Base-by-base conservation (phyloP, 2,888 invertebrate species). In the Xylophagus ater region DNA sequence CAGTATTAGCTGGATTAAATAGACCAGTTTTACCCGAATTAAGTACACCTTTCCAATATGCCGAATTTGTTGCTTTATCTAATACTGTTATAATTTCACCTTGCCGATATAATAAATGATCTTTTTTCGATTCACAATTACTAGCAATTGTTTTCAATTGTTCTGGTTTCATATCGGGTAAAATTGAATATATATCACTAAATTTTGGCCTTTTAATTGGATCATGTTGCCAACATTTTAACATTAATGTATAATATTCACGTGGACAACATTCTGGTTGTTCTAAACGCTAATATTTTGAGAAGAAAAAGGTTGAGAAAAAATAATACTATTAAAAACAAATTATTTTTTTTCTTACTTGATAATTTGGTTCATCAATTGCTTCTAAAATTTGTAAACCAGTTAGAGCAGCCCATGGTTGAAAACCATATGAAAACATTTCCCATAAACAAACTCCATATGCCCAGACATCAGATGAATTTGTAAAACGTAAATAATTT, bases 391-490 rank as follows among this genome's bases (percentile, higher is more conserved):
- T 97, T 65, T 94, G 90, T 49, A 89, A 83, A 0, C 90, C 90
- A 0, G 89, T 92, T 36, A 90, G 72, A 0, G 90, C 93, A 0
- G 88, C 87, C 97, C 97, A 98, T 0, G 98, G 98, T 62, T 96
- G 94, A 59, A 92, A 90, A 2, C 97, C 97, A 57, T 96, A 97
- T 1, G 92, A 90, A 62, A 97, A 98, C 89, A 97, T 90, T 65
- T 98, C 98, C 97, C 97, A 98, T 1, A 98, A 69, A n/a, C 94
- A 92, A 0, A 96, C 90, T 3, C 89, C 97, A 60, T 83, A 98
- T 0, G 97, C 92, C 97, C 97, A 98, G 0, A 96, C 92, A 59
- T 98, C 98, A 40, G 92, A 92, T 5, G 94, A 82, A 6, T 92
- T 88, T 2, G 97, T 98, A 62, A 98, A 98, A 42, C 89, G 79